Evolutionary conservation across 2,888 invertebrate species (phyloP), one percentile per base, ranked within the genome.

Genomic region (Anaspis maculata): DNA sequence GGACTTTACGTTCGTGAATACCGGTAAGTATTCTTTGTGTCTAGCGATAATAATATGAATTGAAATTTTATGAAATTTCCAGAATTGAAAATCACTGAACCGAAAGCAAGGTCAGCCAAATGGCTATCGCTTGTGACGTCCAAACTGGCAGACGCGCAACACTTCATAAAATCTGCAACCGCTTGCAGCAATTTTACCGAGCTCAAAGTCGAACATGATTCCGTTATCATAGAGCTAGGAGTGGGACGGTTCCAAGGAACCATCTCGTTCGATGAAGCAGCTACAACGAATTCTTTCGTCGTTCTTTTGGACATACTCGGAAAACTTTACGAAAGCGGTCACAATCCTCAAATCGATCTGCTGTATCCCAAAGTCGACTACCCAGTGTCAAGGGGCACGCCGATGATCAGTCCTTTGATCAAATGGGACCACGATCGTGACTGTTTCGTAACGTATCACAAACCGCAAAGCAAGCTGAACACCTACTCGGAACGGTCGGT

Each of bases 401-500:
- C n/a, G n/a, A n/a, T n/a, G n/a, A n/a, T n/a, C n/a, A n/a, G n/a
- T n/a, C 82, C 89, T 3, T 67, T 84, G 2, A 75, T 95, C n/a
- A 76, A 76, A 43, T 95, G 94, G 92, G 86, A 94, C 47, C 92
- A 95, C 53, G 72, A 74, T 12, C 77, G 79, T 38, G 77, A 82
- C 39, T 85, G 84, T 82, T 70, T 19, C 19, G 19, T 19, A 9
- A 76, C 47, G 79, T 83, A 6, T 1, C 77, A 79, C 14, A 24
- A 35, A 15, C 44, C 10, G 16, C 28, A 9, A 15, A 3, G 9
- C 19, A 19, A 5, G 19, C 6, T 9, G 19, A 9, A 9, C 5
- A 19, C 9, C 9, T 5, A 9, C n/a, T n/a, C n/a, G 19, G 19
- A 19, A 19, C 5, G 19, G 9, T 6, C 9, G 5, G 19, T 19